phyloP scores from a whole-genome alignment of 2,888 invertebrate genomes.

The Drosophila nigritarsus region DNA sequence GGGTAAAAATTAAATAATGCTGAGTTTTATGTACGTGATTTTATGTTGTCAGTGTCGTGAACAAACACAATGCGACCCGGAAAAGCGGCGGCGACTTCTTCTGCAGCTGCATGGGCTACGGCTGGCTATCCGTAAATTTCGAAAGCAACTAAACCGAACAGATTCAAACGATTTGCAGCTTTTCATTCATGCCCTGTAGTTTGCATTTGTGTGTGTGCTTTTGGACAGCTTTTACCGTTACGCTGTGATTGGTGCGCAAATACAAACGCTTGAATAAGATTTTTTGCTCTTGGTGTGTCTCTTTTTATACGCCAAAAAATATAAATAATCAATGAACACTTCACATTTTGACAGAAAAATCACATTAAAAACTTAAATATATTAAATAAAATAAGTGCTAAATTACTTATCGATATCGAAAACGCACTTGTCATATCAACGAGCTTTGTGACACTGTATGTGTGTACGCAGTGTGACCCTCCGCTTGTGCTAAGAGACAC shows the following conservation, averaged over 20 bases:
- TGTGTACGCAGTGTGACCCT: constrained; percentile 22
- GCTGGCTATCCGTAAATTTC: constrained; percentile 65
- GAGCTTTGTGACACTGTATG: constrained; percentile 18
- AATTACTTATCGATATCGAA: constrained; percentile 12
- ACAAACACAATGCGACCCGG: constrained; percentile 35
- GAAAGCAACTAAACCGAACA: constrained; percentile 61
- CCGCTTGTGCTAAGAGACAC: background rate
- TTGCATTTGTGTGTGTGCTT: constrained; percentile 21
- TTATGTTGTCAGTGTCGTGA: constrained; percentile 61
- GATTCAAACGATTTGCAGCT: constrained; percentile 46
- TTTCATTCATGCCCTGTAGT: constrained; percentile 69
- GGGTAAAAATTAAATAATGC: constrained; percentile 62
- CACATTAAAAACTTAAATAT: constrained; percentile 4
- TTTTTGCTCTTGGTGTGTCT: background rate
- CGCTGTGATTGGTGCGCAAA: background rate
- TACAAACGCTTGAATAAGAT: constrained; percentile 42
- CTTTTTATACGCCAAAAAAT: constrained; percentile 9
- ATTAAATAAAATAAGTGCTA: constrained; percentile 1
- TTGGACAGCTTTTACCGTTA: constrained; percentile 48
- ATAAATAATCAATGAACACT: constrained; percentile 10
- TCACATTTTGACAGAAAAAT: constrained; percentile 44
- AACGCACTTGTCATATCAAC: constrained; percentile 5
- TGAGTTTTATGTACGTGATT: constrained; percentile 71
- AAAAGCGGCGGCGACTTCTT: constrained; percentile 42
- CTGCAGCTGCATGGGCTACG: constrained; percentile 46